Evolutionary conservation across 2,113 vertebrate genomes (phyloP).

Genomic region (Alouatta palliata): DNA sequence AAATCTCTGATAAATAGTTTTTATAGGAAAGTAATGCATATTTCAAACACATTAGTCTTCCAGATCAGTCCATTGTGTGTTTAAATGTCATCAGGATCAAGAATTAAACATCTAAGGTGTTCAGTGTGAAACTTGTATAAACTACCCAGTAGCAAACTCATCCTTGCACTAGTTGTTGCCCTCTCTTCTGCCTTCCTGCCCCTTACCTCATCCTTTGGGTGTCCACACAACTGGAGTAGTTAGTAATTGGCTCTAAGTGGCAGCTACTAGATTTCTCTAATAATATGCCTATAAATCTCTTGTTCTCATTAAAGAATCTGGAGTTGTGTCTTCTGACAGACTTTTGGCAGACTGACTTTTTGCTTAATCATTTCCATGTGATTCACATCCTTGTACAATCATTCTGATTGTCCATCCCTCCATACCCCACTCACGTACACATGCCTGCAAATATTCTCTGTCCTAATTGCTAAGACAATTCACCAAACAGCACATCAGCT

Average conservation of each 20-base stretch:
- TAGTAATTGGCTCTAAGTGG: background rate
- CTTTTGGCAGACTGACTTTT: background rate
- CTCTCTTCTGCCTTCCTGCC: background rate
- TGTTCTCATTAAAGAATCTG: background rate
- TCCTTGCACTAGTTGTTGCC: background rate
- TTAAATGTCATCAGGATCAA: background rate
- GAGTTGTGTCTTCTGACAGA: background rate
- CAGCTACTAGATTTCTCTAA: background rate
- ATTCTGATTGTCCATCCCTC: background rate
- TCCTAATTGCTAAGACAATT: background rate
- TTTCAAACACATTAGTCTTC: constrained; percentile 18
- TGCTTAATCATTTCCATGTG: constrained; percentile 2
- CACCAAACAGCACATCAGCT: background rate
- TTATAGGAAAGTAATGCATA: constrained; percentile 29
- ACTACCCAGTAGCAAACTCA: background rate
- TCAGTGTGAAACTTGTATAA: background rate
- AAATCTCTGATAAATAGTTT: constrained; percentile 44
- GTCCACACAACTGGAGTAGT: background rate
- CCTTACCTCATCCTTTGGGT: background rate
- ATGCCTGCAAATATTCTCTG: background rate
- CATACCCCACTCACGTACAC: background rate
- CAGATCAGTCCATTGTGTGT: background rate
- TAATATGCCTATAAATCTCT: background rate
- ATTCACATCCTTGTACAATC: background rate
- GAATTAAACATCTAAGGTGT: background rate